These are phyloP conservation scores for Scatophagus argus DNA, from an alignment of 2,113 vertebrate genomes.

Conservation along the genomic window DNA sequence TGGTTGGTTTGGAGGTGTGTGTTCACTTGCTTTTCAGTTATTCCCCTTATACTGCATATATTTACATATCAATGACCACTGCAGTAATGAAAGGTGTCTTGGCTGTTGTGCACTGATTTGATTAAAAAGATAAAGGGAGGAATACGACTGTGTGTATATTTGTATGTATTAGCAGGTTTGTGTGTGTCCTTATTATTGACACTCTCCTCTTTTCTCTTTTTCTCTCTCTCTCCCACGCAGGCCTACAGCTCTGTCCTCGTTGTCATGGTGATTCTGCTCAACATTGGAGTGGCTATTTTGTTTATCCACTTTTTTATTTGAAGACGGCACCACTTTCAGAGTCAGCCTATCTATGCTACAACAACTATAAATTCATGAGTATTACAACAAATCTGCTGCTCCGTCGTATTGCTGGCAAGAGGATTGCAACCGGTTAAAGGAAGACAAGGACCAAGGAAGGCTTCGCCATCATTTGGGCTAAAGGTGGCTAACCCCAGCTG, in stretches of 20 bases:
- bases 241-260: constrained; percentile 97
- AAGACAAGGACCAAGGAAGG: constrained; percentile 29
- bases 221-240: constrained; percentile 85
- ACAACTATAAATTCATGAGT: constrained; percentile 71
- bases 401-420: constrained; percentile 17
- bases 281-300: constrained; percentile 99
- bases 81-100: background rate
- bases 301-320: constrained; percentile 99
- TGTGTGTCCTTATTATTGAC: constrained; percentile 65
- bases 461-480: constrained; percentile 13
- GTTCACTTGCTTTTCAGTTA: no score
- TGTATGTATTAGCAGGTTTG: constrained; percentile 2
- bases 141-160: background rate
- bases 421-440: constrained; percentile 14
- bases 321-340: constrained; percentile 78
- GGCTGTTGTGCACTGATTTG: background rate
- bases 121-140: background rate
- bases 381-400: constrained; percentile 59
- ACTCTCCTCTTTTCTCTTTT: constrained; percentile 37
- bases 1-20: background rate
- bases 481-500: constrained; percentile 25
- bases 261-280: constrained; percentile 99
- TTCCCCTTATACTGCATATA: no score
- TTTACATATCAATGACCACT: background rate
- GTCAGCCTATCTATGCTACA: constrained; percentile 75